phyloP scores from a whole-genome alignment of 1,140 invertebrate genomes.

The Bombus sibiricus region DNA sequence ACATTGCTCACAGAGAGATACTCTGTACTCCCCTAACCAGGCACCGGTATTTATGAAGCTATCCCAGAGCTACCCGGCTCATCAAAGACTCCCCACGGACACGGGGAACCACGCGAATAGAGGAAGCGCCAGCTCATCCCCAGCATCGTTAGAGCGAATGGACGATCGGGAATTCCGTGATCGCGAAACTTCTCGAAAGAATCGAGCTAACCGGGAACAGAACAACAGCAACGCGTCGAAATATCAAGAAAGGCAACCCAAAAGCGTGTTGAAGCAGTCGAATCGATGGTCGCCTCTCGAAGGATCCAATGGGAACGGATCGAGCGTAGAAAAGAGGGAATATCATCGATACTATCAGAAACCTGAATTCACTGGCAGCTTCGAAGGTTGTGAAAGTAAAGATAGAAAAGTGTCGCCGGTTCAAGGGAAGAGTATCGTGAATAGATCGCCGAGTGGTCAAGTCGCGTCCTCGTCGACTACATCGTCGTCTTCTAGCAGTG shows the following conservation, averaged over 20 bases:
- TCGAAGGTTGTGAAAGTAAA: constrained; percentile 58
- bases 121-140: constrained; percentile 77
- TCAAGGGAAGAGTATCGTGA: constrained; percentile 70
- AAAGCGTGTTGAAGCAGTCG: constrained; percentile 70
- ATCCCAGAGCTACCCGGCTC: constrained; percentile 84
- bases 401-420: constrained; percentile 79
- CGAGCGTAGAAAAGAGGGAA: constrained; percentile 53
- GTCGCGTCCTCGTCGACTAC: constrained; percentile 75
- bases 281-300: constrained; percentile 58
- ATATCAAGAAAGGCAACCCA: constrained; percentile 67
- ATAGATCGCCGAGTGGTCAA: constrained; percentile 73
- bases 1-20: constrained; percentile 83
- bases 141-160: constrained; percentile 76
- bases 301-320: constrained; percentile 66
- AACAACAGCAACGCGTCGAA: constrained; percentile 42
- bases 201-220: constrained; percentile 51
- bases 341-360: constrained; percentile 61
- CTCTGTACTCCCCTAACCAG: constrained; percentile 75
- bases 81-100: constrained; percentile 76
- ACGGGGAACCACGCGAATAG: constrained; percentile 61
- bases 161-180: constrained; percentile 70
- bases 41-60: constrained; percentile 80
- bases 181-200: constrained; percentile 63
- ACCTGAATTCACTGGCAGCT: constrained; percentile 58
- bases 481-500: constrained; percentile 83